Conservation (phyloP, 1,140 invertebrate genomes). For the Polypedilum pembai region DNA sequence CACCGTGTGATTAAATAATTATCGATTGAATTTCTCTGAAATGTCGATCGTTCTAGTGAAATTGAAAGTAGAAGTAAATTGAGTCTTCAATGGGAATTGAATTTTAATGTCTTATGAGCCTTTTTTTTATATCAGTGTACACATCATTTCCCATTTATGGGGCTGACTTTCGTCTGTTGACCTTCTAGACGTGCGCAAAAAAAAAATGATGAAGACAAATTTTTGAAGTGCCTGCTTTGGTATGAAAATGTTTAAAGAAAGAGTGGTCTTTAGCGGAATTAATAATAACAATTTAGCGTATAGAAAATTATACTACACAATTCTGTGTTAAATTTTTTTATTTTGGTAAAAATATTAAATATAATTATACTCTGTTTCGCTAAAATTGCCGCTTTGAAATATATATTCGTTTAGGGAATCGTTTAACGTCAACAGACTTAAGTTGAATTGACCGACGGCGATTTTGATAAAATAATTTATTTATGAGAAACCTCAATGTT, state of each 20-base stretch:
- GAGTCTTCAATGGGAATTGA: constrained; percentile 23
- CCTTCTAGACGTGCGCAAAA: constrained; percentile 2
- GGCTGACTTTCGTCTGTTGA: not conserved
- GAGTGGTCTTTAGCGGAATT: constrained; percentile 9
- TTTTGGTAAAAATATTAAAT: not conserved
- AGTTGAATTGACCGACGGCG: not conserved
- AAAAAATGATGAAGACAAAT: not conserved
- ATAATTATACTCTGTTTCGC: not conserved
- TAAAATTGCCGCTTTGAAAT: constrained; percentile 10
- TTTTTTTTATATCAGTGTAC: not conserved
- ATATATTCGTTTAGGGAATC: constrained; percentile 3
- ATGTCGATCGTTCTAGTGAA: constrained; percentile 25
- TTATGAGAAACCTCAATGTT: not conserved
- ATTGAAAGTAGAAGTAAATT: constrained; percentile 21
- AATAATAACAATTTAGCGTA: constrained; percentile 20
- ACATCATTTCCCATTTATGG: not conserved
- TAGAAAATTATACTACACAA: not conserved
- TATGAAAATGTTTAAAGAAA: not conserved
- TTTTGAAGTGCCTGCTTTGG: not conserved
- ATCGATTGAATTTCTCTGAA: constrained; percentile 23
- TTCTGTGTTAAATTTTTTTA: not conserved
- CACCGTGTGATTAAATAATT: constrained; percentile 5
- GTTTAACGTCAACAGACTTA: constrained; percentile 16
- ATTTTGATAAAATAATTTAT: constrained; percentile 21
- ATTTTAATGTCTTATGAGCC: constrained; percentile 12